Evolutionary conservation across 1,140 invertebrate genomes (phyloP).

Genomic region (Mycetomoellerius zeteki): DNA sequence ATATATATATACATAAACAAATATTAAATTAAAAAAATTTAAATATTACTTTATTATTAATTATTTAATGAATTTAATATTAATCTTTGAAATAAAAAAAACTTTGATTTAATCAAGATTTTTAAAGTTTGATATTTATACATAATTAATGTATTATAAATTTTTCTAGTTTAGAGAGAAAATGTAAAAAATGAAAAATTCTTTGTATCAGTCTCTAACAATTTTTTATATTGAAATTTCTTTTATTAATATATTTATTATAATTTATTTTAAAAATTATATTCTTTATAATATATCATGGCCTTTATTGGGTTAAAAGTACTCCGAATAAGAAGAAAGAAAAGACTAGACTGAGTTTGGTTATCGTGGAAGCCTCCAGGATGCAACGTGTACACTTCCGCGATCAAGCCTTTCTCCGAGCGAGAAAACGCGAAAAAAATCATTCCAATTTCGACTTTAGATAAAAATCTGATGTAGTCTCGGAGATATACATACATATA

Average conservation of each 20-base stretch:
- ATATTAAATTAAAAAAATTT: conserved; percentile 2
- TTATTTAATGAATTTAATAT: neutral
- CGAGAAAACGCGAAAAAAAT: conserved; percentile 70
- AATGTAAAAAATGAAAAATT: neutral
- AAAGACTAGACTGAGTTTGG: conserved; percentile 68
- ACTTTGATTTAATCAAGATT: neutral
- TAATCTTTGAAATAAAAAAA: neutral
- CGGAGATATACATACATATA: neutral
- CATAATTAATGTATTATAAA: neutral
- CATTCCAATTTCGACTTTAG: conserved; percentile 77
- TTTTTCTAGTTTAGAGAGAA: neutral
- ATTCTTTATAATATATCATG: conserved; percentile 12
- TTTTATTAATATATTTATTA: neutral
- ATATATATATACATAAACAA: neutral
- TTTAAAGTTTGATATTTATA: neutral
- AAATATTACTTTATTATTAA: neutral
- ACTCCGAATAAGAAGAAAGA: conserved; percentile 44
- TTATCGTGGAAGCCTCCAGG: conserved; percentile 65
- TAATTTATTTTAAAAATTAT: conserved; percentile 41
- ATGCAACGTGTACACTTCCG: conserved; percentile 51
- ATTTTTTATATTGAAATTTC: neutral
- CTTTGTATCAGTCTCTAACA: neutral
- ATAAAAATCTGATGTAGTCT: conserved; percentile 12
- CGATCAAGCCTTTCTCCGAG: conserved; percentile 57
- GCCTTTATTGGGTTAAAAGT: conserved; percentile 50